Evolutionary conservation across 1,140 invertebrate species (phyloP).

Genomic region (Nixonia krombeini): DNA sequence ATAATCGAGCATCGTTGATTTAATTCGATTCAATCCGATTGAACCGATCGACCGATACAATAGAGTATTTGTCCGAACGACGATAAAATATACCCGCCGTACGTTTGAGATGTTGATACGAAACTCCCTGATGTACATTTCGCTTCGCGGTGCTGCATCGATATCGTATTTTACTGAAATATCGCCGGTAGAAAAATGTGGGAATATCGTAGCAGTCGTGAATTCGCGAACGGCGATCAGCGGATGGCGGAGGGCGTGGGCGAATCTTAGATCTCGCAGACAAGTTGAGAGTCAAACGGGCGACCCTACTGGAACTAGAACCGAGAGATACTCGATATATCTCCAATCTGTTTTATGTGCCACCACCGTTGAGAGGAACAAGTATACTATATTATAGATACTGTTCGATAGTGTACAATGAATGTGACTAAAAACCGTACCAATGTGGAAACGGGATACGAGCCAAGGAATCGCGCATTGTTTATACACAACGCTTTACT

Average conservation of each 20-base stretch:
- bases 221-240: slow-evolving; percentile 42
- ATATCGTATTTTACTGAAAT: too few species aligned
- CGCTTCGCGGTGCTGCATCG: too few species aligned
- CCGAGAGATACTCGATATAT: slow-evolving; percentile 52
- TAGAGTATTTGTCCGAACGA: too few species aligned
- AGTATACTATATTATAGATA: slow-evolving; percentile 50
- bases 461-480: too few species aligned
- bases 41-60: too few species aligned
- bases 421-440: slow-evolving; percentile 45
- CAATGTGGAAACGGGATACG: neutral
- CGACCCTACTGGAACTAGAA: slow-evolving; percentile 64
- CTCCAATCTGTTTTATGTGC: slow-evolving; percentile 68
- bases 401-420: slow-evolving; percentile 48
- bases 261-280: slow-evolving; percentile 64
- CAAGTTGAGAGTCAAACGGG: slow-evolving; percentile 50
- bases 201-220: slow-evolving; percentile 40
- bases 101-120: too few species aligned
- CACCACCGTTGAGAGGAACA: slow-evolving; percentile 53
- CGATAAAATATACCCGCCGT: too few species aligned
- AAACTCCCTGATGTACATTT: too few species aligned
- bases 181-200: slow-evolving; percentile 28
- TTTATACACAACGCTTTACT: too few species aligned
- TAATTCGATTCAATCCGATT: too few species aligned
- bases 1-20: too few species aligned
- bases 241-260: slow-evolving; percentile 58